phyloP scores from a whole-genome alignment of 2,113 vertebrate species.

The Oceanites oceanicus region DNA sequence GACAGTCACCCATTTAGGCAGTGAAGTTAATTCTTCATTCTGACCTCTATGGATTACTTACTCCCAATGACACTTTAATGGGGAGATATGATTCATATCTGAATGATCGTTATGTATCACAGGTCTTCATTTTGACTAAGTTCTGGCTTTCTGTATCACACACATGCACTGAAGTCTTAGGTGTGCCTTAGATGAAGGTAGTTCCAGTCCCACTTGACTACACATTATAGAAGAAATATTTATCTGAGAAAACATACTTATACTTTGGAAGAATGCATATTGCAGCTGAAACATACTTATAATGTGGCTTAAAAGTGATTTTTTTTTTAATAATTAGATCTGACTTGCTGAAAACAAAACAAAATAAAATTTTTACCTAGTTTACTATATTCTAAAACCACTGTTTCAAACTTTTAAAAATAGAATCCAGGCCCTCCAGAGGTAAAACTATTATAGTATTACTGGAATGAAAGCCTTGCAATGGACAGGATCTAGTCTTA shows the following conservation, averaged over 20 bases:
- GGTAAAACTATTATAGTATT: background rate
- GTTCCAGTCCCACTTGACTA: background rate
- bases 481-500: background rate
- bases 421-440: background rate
- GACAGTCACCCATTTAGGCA: background rate
- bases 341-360: background rate
- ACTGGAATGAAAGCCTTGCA: background rate
- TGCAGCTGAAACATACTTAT: background rate
- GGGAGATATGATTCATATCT: background rate
- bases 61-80: background rate
- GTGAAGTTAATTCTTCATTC: constrained; percentile 17
- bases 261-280: background rate
- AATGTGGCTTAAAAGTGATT: background rate
- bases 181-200: background rate
- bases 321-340: background rate
- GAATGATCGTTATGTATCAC: background rate
- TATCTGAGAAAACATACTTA: background rate
- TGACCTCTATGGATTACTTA: background rate
- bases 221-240: background rate
- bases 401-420: background rate
- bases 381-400: background rate
- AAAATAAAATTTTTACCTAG: background rate
- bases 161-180: background rate
- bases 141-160: background rate
- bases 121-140: background rate